Conservation (phyloP, 1,140 invertebrate genomes). For the Panulirus ornatus region DNA sequence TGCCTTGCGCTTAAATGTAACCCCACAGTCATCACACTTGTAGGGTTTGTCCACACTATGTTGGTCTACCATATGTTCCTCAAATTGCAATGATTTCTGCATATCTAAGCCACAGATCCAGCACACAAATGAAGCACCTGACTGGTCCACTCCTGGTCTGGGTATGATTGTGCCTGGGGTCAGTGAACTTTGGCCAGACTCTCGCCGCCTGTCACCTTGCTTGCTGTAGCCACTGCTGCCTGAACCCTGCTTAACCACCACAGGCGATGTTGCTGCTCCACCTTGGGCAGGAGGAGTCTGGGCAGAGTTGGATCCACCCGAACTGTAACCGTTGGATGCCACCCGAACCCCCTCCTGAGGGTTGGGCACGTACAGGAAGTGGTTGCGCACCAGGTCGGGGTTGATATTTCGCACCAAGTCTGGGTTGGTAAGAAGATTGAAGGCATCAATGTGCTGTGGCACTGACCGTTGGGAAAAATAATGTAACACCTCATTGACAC, state of each 20-base stretch:
- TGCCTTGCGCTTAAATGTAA: conserved; percentile 75
- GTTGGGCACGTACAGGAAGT: conserved; percentile 75
- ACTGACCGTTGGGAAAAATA: conserved; percentile 75
- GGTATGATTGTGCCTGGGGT: conserved; percentile 70
- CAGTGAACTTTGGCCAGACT: conserved; percentile 56
- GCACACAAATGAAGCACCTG: conserved; percentile 72
- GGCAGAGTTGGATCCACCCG: conserved; percentile 66
- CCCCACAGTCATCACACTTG: conserved; percentile 75
- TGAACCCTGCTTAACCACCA: conserved; percentile 55
- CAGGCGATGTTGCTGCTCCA: conserved; percentile 60
- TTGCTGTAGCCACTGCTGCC: conserved; percentile 56
- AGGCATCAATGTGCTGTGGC: conserved; percentile 75
- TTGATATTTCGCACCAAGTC: conserved; percentile 75
- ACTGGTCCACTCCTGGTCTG: conserved; percentile 57
- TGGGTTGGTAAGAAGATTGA: conserved; percentile 74
- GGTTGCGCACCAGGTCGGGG: conserved; percentile 74
- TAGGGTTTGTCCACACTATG: conserved; percentile 75
- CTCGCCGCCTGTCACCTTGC: conserved; percentile 50
- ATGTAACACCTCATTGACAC: conserved; percentile 74
- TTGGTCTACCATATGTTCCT: conserved; percentile 75
- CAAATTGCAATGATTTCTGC: conserved; percentile 74
- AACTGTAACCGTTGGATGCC: conserved; percentile 74
- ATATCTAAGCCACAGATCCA: conserved; percentile 75
- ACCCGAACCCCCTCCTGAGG: conserved; percentile 73
- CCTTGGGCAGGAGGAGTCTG: conserved; percentile 68